phyloP scores from a whole-genome alignment of 1,140 invertebrate genomes.

The Lethocerus indicus region DNA sequence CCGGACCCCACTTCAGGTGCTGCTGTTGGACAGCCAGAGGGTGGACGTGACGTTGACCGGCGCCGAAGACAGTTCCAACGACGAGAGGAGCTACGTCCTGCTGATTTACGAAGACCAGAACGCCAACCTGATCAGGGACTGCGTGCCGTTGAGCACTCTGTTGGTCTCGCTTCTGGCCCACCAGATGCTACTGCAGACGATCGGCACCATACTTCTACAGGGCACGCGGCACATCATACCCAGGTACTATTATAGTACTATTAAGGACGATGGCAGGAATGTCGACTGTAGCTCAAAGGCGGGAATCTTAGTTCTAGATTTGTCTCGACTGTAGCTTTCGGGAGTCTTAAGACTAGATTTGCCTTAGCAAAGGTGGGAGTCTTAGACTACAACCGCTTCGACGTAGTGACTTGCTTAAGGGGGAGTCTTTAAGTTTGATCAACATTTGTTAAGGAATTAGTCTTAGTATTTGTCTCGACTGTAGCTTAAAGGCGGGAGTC shows the following conservation, averaged over 20 bases:
- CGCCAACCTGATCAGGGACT: slow-evolving; percentile 41
- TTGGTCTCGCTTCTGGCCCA: slow-evolving; percentile 78
- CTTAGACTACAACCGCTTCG: too few relatives aligned
- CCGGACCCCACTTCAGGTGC: slow-evolving; percentile 36
- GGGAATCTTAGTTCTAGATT: too few relatives aligned
- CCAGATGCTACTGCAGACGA: slow-evolving; percentile 78
- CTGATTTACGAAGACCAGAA: slow-evolving; percentile 67
- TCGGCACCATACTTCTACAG: slow-evolving; percentile 67
- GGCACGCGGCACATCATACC: slow-evolving; percentile 33
- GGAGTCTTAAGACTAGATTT: too few relatives aligned
- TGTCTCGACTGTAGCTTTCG: too few relatives aligned
- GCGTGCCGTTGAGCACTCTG: slow-evolving; percentile 65
- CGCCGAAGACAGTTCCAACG: slow-evolving; percentile 19
- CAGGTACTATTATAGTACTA: slow-evolving; percentile 30
- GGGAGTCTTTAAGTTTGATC: too few relatives aligned
- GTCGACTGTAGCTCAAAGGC: too few relatives aligned
- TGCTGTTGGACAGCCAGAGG: slow-evolving; percentile 44
- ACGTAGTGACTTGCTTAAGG: too few relatives aligned
- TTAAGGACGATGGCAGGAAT: too few relatives aligned
- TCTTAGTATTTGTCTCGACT: too few relatives aligned
- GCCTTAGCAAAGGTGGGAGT: too few relatives aligned
- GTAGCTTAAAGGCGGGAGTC: too few relatives aligned
- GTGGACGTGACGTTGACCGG: slow-evolving; percentile 21
- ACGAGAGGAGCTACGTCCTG: slow-evolving; percentile 77
- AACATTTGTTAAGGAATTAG: too few relatives aligned